Evolutionary conservation across 1,140 invertebrate species (phyloP), one percentile per base, ranked within the genome.

Genomic region (Drosophila repletoides): DNA sequence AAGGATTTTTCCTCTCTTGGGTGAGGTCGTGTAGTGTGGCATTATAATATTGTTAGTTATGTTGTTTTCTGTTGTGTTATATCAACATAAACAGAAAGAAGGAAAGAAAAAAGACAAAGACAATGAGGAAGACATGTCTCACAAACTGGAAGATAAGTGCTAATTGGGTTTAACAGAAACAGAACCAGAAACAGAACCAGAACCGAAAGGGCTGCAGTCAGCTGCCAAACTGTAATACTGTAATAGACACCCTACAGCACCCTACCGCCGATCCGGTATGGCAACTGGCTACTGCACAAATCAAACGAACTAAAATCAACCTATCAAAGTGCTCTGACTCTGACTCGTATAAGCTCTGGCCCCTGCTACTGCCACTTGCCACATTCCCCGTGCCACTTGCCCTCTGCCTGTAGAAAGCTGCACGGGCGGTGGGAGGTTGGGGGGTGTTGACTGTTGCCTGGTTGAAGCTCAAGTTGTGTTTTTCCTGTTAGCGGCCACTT

Each of bases 91-190:
- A 53, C 52, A 73, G 1, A 41, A 56, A 43, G 38, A 63, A 40
- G 28, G 26, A 38, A 7, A 45, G 19, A 21, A 6, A 12, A 29
- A 36, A 33, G 49, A 36, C 28, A 36, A 29, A 17, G 41, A 53
- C 60, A 53, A 67, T n/a, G n/a, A n/a, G n/a, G n/a, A 34, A 41
- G 55, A 46, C 56, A 53, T 75, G 72, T 67, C 72, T 48, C 22
- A 61, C 72, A 65, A 68, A 64, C 58, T 81, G 51, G 64, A 72
- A 67, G 80, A 52, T 74, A 84, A 83, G 77, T 83, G 79, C 79
- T 83, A 83, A 83, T 83, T 83, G 74, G 70, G 73, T 77, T 76
- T 70, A 46, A 53, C 64, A 56, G 68, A 36, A 72, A 38, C 14
- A 53, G 14, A 71, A 45, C 41, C 48, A 17, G 28, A 26, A 15